Conservation (phyloP, 2,113 vertebrate species). For the Hystrix cristata region DNA sequence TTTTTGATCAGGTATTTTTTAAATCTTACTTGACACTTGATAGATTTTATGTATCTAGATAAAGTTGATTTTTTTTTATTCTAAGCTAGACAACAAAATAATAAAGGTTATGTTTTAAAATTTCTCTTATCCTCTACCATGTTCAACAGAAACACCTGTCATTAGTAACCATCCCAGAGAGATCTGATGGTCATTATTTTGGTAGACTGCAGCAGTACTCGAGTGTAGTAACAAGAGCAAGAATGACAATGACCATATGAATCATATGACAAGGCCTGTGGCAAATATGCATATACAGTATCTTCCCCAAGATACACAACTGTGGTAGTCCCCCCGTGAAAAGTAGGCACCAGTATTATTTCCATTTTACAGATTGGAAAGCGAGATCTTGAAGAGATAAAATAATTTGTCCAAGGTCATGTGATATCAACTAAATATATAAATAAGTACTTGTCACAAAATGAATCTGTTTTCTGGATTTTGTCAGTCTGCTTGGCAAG, state of each 20-base stretch:
- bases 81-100: not conserved
- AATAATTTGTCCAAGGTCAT: not conserved
- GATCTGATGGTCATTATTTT: not conserved
- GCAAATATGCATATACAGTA: not conserved
- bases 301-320: not conserved
- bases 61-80: not conserved
- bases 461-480: not conserved
- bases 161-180: not conserved
- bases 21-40: not conserved
- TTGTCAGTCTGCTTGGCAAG: not conserved
- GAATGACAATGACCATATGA: not conserved
- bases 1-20: not conserved
- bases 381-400: not conserved
- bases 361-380: not conserved
- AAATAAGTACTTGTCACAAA: not conserved
- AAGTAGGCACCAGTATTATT: not conserved
- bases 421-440: not conserved
- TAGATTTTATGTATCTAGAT: not conserved
- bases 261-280: not conserved
- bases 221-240: not conserved
- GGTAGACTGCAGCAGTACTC: not conserved
- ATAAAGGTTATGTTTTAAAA: not conserved
- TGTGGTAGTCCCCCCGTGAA: too few relatives aligned
- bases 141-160: not conserved
- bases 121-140: not conserved